phyloP scores from a whole-genome alignment of 2,888 invertebrate genomes.

The Perithous albicinctus region DNA sequence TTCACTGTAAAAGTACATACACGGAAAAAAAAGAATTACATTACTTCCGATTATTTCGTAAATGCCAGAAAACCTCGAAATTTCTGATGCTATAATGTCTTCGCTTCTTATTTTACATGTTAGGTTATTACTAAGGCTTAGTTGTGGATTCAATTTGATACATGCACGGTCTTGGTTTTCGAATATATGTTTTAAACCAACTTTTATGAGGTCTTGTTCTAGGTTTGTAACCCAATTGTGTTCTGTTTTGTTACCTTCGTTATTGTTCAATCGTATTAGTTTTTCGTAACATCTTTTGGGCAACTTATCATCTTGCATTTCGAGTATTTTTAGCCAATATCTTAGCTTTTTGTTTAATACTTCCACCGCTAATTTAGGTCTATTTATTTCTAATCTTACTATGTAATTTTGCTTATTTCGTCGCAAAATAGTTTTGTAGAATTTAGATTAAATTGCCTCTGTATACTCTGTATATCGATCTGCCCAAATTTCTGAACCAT shows the following conservation, averaged over 20 bases:
- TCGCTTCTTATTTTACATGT: neutral
- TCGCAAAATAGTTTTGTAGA: neutral
- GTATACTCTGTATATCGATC: neutral
- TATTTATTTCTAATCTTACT: conserved; percentile 3
- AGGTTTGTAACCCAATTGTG: conserved; percentile 4
- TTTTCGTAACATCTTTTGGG: conserved; percentile 3
- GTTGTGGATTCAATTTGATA: neutral
- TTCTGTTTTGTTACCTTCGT: neutral
- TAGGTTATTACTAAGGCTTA: neutral
- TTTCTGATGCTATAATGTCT: neutral
- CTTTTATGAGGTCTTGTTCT: neutral
- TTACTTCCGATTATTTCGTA: neutral
- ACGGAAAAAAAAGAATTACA: too few species aligned
- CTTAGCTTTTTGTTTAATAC: conserved; percentile 10
- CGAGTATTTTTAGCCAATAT: conserved; percentile 7
- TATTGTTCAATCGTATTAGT: neutral
- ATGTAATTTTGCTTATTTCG: conserved; percentile 5
- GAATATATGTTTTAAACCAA: conserved; percentile 2
- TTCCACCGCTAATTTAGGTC: conserved; percentile 1
- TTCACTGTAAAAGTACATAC: too few species aligned
- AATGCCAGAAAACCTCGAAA: neutral
- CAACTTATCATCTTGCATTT: conserved; percentile 1
- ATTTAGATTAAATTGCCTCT: conserved; percentile 1
- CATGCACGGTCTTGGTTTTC: conserved; percentile 2
- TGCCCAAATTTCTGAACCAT: conserved; percentile 5